phyloP scores from a whole-genome alignment of 2,113 vertebrate genomes.

The Nothoprocta perdicaria region DNA sequence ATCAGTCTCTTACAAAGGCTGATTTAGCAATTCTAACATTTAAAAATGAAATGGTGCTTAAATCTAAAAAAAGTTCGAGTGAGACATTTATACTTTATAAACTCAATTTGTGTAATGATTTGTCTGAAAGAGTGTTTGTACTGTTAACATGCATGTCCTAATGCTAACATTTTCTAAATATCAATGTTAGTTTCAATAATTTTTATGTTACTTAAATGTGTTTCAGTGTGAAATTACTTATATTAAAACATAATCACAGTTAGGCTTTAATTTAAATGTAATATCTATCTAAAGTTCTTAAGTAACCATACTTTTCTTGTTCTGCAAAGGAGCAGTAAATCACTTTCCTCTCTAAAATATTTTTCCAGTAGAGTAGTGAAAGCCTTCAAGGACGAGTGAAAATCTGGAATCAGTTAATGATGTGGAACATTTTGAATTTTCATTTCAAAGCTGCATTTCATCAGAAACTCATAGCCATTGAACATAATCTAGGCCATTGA shows the following conservation, averaged over 20 bases:
- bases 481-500: not conserved
- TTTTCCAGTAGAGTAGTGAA: not conserved
- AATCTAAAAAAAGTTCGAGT: not conserved
- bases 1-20: not conserved
- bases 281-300: not conserved
- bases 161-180: not conserved
- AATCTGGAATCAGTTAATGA: conserved; percentile 14
- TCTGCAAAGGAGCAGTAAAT: not conserved
- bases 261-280: not conserved
- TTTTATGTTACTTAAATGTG: not conserved
- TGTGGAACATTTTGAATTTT: not conserved
- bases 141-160: fast-evolving
- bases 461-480: not conserved
- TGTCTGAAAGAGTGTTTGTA: not conserved
- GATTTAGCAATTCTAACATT: not conserved
- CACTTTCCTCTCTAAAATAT: not conserved
- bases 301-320: conserved; percentile 7
- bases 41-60: not conserved
- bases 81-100: not conserved
- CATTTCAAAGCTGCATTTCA: not conserved
- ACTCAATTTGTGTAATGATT: not conserved
- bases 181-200: fast-evolving
- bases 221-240: not conserved
- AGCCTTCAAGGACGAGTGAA: not conserved
- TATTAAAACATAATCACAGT: not conserved